Percentiles rank a stretch among this genome's conserved stretches.
These are phyloP conservation scores for Ophion obscuratus DNA, from an alignment of 2,888 invertebrate genomes.

Conservation along the genomic window DNA sequence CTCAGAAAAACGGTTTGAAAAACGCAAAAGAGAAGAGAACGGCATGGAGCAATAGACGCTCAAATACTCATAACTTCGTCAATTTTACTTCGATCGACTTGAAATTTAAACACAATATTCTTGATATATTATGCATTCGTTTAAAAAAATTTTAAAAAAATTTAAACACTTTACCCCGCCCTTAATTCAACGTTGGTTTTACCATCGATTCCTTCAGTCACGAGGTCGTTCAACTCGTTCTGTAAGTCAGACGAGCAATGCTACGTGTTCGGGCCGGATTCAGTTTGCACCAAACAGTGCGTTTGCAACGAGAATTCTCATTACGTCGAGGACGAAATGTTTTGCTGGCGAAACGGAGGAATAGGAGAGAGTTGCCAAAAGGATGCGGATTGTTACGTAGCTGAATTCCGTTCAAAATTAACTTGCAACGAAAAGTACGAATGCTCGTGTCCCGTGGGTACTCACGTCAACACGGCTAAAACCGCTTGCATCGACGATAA, in stretches of 20 bases:
- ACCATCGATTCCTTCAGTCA: not conserved
- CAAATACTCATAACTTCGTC: no score
- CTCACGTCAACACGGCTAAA: conserved; percentile 58
- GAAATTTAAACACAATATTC: no score
- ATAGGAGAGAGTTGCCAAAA: conserved; percentile 71
- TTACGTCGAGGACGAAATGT: conserved; percentile 71
- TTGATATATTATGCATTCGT: no score
- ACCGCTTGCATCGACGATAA: conserved; percentile 67
- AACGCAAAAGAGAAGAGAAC: no score
- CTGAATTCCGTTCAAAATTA: conserved; percentile 49
- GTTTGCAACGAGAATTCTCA: conserved; percentile 75
- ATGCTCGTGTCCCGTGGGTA: conserved; percentile 73
- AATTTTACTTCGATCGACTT: no score
- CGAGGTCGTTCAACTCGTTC: conserved; percentile 48
- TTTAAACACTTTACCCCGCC: no score
- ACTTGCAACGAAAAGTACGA: conserved; percentile 64
- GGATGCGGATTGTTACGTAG: conserved; percentile 74
- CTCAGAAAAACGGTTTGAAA: no score
- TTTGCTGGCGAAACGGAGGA: conserved; percentile 77
- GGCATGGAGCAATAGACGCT: no score
- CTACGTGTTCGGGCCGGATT: conserved; percentile 76
- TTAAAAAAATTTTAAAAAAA: no score
- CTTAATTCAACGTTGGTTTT: not conserved
- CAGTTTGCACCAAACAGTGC: conserved; percentile 72
- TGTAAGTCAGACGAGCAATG: conserved; percentile 74